Evolutionary conservation across 2,797 vertebrate genomes (phyloP).

Genomic region (Pampus argenteus): DNA sequence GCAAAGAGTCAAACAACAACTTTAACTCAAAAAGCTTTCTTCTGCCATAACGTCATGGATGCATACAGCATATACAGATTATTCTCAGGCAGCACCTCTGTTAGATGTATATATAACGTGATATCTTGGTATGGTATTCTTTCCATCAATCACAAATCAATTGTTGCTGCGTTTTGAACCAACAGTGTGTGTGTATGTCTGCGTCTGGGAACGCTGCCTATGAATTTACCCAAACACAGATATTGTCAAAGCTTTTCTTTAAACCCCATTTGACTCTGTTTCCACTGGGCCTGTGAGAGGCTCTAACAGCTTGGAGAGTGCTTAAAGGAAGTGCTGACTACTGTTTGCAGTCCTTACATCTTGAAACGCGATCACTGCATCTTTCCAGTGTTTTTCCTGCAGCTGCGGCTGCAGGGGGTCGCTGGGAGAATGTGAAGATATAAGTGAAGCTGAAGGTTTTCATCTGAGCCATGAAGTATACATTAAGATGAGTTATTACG

Average conservation of each 20-base stretch:
- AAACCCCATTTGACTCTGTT: constrained; percentile 50
- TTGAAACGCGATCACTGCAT: constrained; percentile 78
- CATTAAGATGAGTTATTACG: constrained; percentile 57
- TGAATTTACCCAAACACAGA: constrained; percentile 75
- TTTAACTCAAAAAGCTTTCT: constrained; percentile 17
- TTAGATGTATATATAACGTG: constrained; percentile 2
- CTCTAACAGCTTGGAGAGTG: constrained; percentile 68
- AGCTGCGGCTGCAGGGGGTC: constrained; percentile 65
- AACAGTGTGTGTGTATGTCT: no score
- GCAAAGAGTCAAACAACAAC: constrained; percentile 29
- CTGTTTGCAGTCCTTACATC: constrained; percentile 69
- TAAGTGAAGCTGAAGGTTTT: constrained; percentile 48
- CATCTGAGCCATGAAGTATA: constrained; percentile 46
- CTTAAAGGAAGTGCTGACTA: constrained; percentile 76
- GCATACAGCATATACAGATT: constrained; percentile 20
- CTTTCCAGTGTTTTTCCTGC: constrained; percentile 39
- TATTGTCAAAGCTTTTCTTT: constrained; percentile 42
- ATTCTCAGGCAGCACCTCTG: background rate
- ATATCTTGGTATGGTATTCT: constrained; percentile 25
- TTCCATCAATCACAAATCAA: constrained; percentile 50
- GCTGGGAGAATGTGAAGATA: constrained; percentile 38
- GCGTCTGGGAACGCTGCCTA: constrained; percentile 68
- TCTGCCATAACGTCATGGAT: background rate
- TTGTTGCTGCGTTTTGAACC: constrained; percentile 41
- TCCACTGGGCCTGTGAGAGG: constrained; percentile 40